Base-by-base conservation (phyloP, 2,888 invertebrate species). In the Dioctria rufipes region DNA sequence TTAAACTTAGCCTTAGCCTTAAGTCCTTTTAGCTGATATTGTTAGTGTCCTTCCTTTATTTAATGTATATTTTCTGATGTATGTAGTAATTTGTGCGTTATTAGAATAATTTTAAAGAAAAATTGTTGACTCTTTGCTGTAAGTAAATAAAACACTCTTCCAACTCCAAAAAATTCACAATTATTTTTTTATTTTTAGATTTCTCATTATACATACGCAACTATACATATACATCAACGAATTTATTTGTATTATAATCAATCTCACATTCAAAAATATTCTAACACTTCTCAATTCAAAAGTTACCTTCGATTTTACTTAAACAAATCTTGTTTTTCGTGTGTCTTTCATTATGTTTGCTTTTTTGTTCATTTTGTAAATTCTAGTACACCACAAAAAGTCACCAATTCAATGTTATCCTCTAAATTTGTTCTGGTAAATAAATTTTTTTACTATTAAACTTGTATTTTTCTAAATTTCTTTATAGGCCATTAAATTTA, bases 401-500 rank as follows among this genome's bases (percentile, higher is more conserved):
- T 65, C 40, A 65, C 6, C 46, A 13, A 46, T 13, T 67, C 8
- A n/a, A 39, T 67, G 46, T 46, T 4, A 46, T 67, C 39, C 39
- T 54, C 25, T 67, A 54, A 25, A 39, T 37, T 25, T 54, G 25
- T 37, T 58, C 51, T 40, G 51, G 51, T 65, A 66, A 66, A 66
- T 78, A 51, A 66, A 78, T 78, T 37, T 78, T n/a, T n/a, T 54
- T 54, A 54, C 58, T 80, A n/a, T 46, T 25, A 25, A 25, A 81
- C 25, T 58, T 73, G 46, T 78, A 37, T 49, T 61, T 78, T 51
- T 80, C 54, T 77, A 66, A 61, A 43, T 61, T 63, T 66, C 39
- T 40, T 80, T 69, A 81, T 81, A 82, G 82, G 82, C 82, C 82
- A 82, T 82, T 54, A 46, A 73, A 78, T 54, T 82, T 82, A 82